A percentile compares a stretch with the other conserved stretches of the same genome.
phyloP scores from a whole-genome alignment of 2,113 vertebrate species.

The Capreolus pygargus region DNA sequence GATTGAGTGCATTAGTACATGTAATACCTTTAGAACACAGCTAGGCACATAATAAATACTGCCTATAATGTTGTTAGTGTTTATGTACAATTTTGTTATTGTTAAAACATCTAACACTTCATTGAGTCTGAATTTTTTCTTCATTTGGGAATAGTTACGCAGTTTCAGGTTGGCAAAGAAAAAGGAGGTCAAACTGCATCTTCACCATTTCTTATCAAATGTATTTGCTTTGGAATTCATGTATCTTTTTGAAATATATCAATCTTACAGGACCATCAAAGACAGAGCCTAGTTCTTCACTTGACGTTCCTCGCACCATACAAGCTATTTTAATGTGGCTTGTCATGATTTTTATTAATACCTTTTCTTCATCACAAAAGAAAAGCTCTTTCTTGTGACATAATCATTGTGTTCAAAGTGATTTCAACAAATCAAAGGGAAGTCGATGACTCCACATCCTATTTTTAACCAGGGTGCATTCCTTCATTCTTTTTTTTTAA shows the following conservation, averaged over 20 bases:
- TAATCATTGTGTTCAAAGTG: not conserved
- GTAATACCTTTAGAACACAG: not conserved
- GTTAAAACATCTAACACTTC: not conserved
- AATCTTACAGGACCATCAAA: not conserved
- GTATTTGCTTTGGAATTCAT: not conserved
- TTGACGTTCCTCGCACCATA: not conserved
- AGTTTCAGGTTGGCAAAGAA: not conserved
- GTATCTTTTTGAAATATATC: not conserved
- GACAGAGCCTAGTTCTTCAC: not conserved
- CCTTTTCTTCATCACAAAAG: not conserved
- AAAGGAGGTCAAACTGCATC: not conserved
- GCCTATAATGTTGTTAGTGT: not conserved
- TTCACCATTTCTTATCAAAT: not conserved
- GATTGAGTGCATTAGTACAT: not conserved
- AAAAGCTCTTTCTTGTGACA: not conserved
- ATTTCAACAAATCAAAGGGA: not conserved
- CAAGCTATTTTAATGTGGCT: not conserved
- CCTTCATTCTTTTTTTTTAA: not conserved
- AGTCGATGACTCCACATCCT: not conserved
- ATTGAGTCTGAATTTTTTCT: not conserved
- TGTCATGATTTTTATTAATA: not conserved
- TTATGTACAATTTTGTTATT: not conserved
- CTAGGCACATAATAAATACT: not conserved
- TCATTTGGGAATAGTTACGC: not conserved
- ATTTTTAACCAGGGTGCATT: not conserved